These are phyloP conservation scores for Luehdorfia chinensis DNA, from an alignment of 1,140 invertebrate species.

Conservation along the genomic window DNA sequence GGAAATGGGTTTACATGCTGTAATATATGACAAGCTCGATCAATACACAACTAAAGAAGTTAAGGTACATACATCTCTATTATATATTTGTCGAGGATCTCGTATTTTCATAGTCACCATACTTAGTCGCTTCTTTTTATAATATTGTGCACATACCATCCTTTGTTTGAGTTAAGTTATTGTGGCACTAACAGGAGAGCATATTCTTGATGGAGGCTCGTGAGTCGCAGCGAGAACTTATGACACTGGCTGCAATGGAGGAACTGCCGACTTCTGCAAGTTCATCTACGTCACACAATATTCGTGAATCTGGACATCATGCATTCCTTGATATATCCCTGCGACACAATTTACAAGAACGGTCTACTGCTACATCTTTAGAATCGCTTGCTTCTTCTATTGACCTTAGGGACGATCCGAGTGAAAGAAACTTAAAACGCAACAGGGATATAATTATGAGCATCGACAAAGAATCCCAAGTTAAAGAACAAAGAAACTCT, in stretches of 20 bases:
- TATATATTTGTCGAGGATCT: no score
- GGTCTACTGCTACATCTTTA: slow-evolving; percentile 60
- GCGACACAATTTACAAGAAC: slow-evolving; percentile 29
- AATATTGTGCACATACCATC: slow-evolving; percentile 6
- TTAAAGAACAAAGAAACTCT: slow-evolving; percentile 48
- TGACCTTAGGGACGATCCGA: slow-evolving; percentile 38
- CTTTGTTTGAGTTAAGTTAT: not conserved
- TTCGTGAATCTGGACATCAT: slow-evolving; percentile 15
- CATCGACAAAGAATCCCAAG: slow-evolving; percentile 55
- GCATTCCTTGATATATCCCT: slow-evolving; percentile 43
- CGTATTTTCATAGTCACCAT: no score
- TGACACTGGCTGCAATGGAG: slow-evolving; percentile 49
- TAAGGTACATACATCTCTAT: slow-evolving; percentile 79
- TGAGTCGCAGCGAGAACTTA: slow-evolving; percentile 82
- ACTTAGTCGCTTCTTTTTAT: slow-evolving; percentile 9
- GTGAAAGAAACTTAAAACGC: slow-evolving; percentile 48
- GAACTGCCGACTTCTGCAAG: slow-evolving; percentile 24
- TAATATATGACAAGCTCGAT: slow-evolving; percentile 96
- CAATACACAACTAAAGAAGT: slow-evolving; percentile 87
- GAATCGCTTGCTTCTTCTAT: slow-evolving; percentile 63
- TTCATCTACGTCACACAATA: slow-evolving; percentile 15
- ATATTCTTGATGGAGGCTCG: slow-evolving; percentile 88
- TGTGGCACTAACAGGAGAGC: slow-evolving; percentile 77
- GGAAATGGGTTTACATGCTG: slow-evolving; percentile 91
- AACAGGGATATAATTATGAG: slow-evolving; percentile 42